Percentiles rank a stretch among this genome's conserved stretches.
Evolutionary conservation across 1,140 invertebrate genomes (phyloP).

Genomic region (Stenopsyche tienmushanensis): DNA sequence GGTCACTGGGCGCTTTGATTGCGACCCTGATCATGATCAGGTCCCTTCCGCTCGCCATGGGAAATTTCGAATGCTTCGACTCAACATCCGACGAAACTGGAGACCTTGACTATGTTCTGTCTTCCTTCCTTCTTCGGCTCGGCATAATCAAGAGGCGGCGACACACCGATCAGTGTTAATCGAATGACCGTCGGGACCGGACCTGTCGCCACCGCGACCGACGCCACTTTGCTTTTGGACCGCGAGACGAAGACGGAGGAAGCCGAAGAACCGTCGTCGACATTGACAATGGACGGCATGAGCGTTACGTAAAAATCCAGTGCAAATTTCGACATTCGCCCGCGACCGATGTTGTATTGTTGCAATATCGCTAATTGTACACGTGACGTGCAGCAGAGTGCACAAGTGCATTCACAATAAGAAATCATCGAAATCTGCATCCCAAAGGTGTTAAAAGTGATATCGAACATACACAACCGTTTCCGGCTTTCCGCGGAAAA

Average conservation of each 20-base stretch:
- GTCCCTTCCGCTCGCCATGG: no score
- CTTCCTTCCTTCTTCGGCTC: slow-evolving; percentile 19
- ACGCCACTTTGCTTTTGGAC: neutral
- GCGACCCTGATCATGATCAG: no score
- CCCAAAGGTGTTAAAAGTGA: no score
- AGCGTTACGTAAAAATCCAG: neutral
- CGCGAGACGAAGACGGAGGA: no score
- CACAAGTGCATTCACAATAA: neutral
- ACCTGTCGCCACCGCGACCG: neutral
- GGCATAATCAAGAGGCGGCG: neutral
- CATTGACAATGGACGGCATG: neutral
- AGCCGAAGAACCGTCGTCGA: neutral
- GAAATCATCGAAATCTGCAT: neutral
- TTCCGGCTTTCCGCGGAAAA: neutral
- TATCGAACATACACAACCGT: no score
- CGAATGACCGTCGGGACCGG: slow-evolving; percentile 26
- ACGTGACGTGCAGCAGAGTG: neutral
- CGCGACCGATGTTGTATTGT: neutral
- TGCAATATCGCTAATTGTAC: neutral
- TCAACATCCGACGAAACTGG: neutral
- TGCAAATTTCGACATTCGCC: no score
- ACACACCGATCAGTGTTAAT: slow-evolving; percentile 26
- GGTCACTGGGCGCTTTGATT: no score
- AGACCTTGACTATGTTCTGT: slow-evolving; percentile 22
- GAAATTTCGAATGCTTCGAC: no score